Conservation (phyloP, 2,888 invertebrate genomes). For the Tholera decimalis region DNA sequence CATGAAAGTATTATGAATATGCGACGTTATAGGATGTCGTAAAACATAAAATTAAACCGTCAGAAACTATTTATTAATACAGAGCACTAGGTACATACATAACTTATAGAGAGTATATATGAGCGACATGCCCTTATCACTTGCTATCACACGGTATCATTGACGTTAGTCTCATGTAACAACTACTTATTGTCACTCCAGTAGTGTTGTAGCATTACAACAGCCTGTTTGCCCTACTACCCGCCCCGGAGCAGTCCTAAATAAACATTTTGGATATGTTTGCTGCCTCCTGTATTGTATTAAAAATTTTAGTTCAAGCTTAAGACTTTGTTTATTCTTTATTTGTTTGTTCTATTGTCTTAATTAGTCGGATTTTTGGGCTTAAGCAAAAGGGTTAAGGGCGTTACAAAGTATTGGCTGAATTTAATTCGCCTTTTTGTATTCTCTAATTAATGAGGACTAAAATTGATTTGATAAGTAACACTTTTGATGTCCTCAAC, state of each 20-base stretch:
- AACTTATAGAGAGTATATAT: neutral
- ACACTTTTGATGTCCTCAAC: no score
- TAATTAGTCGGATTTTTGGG: neutral
- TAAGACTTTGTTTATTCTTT: conserved; percentile 50
- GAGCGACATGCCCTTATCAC: neutral
- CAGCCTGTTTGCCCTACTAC: conserved; percentile 61
- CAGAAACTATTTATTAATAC: no score
- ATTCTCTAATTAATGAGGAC: no score
- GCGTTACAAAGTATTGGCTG: no score
- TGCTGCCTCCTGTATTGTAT: conserved; percentile 57
- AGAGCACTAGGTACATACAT: no score
- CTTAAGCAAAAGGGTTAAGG: neutral
- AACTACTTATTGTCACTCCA: conserved; percentile 21
- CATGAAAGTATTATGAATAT: no score
- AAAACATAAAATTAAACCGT: neutral
- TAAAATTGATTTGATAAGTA: no score
- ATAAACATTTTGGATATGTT: conserved; percentile 74
- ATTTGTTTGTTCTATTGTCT: conserved; percentile 10
- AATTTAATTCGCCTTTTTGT: no score
- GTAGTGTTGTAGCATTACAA: conserved; percentile 28
- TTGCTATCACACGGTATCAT: conserved; percentile 12
- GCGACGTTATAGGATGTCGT: neutral
- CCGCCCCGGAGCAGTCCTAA: conserved; percentile 69
- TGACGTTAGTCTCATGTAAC: conserved; percentile 30
- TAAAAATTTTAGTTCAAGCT: conserved; percentile 64